A percentile compares a stretch with the other conserved stretches of the same genome.
Evolutionary conservation across 2,888 invertebrate genomes (phyloP).

Genomic region (Drosophila borborema): DNA sequence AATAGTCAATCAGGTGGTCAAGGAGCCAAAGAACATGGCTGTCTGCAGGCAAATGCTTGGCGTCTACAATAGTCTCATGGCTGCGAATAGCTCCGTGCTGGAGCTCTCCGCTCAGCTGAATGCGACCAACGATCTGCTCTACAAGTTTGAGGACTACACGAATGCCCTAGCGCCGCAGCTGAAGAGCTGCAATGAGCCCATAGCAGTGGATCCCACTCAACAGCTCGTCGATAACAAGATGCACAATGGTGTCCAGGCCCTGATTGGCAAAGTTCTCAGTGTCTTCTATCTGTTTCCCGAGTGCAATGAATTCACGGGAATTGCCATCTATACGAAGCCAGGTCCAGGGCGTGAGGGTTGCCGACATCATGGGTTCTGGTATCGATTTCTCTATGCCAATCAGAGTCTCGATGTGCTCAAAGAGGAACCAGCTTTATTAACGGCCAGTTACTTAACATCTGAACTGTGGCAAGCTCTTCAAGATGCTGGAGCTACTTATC

Average conservation of each 20-base stretch:
- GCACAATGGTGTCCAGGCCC: background rate
- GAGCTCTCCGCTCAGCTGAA: background rate
- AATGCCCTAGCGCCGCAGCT: background rate
- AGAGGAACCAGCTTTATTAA: slow-evolving; percentile 13
- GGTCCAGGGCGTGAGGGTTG: background rate
- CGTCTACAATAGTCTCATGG: background rate
- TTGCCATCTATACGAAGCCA: background rate
- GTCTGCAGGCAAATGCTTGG: background rate
- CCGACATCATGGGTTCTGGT: slow-evolving; percentile 32
- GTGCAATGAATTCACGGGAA: background rate
- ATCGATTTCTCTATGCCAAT: slow-evolving; percentile 28
- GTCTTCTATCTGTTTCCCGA: background rate
- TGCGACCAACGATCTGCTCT: background rate
- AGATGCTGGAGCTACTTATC: slow-evolving; percentile 5
- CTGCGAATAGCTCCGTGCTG: background rate
- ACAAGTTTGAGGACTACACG: background rate
- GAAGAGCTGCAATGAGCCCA: background rate
- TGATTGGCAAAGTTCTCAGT: background rate
- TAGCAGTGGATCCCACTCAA: background rate
- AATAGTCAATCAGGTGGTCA: slow-evolving; percentile 15
- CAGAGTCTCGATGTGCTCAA: slow-evolving; percentile 22
- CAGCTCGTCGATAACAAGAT: background rate
- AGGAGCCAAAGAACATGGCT: background rate
- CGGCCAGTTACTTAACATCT: slow-evolving; percentile 17
- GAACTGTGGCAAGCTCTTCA: slow-evolving; percentile 17